Evolutionary conservation across 2,888 invertebrate genomes (phyloP), one percentile per base, ranked within the genome.

Genomic region (Pomacea canaliculata): DNA sequence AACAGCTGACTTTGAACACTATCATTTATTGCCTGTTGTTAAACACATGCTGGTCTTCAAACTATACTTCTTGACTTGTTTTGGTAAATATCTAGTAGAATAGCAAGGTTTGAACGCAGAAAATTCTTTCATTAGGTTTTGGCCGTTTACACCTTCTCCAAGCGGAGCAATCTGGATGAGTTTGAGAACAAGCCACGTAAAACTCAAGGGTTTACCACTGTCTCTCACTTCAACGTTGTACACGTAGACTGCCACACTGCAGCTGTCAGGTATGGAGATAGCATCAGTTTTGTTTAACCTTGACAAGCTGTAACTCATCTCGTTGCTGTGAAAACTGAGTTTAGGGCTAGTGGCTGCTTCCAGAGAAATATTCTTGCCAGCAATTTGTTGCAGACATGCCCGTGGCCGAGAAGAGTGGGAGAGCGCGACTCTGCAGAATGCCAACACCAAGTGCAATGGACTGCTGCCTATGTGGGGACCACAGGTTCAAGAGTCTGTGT

Each of bases 161-260:
- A 98, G 91, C 94, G 97, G 27, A 96, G 96, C 85, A 95, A 96
- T 86, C 94, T 98, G 65, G 98, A 99, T 83, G 97, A 98, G 88
- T 96, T 94, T 90, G 98, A 98, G 91, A 93, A 94, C 81, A 97
- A 97, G 79, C 94, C 95, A 63, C 93, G 97, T 81, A 97, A 97
- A 92, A 95, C 96, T 13, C 88, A 84, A 56, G 93, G 92, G 75
- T 98, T 97, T 91, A 95, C 95, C 71, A 98, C 98, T 0, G 98
- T 99, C 60, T 97, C 97, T 19, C 98, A 99, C 92, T 99, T 99
- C 92, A 99, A 99, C 92, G 95, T 98, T 62, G 97, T 99, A 49
- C 99, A 99, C 91, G 95, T 98, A 7, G 99, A 99, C 91, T 99
- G 99, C 89, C 99, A 99, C 91, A 96, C 97, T 93, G 96, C 96